Percentiles rank a stretch among this genome's conserved stretches.
These are phyloP conservation scores for Chionomys nivalis DNA, from an alignment of 2,113 vertebrate genomes.

Conservation along the genomic window DNA sequence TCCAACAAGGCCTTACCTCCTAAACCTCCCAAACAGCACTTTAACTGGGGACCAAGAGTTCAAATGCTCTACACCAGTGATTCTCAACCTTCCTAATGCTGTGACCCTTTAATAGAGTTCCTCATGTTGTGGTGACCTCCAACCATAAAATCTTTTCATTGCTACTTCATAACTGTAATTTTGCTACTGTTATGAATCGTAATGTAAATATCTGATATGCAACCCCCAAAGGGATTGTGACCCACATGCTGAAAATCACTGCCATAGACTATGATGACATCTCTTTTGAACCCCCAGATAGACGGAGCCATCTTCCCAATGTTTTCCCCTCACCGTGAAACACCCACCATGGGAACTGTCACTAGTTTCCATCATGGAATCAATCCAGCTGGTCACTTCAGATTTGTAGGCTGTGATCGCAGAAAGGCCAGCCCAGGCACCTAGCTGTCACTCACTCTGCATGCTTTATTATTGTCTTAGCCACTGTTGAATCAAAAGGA, in stretches of 20 bases:
- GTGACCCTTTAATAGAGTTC: not conserved
- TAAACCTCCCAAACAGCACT: not conserved
- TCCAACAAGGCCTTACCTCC: not conserved
- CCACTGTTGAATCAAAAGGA: not conserved
- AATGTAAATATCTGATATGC: not conserved
- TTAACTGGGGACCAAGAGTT: not conserved
- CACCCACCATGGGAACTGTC: not conserved
- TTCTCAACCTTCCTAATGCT: not conserved
- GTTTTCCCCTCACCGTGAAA: not conserved
- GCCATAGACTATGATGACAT: not conserved
- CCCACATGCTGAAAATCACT: not conserved
- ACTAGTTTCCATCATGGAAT: not conserved
- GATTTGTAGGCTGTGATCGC: not conserved
- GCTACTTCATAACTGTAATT: not conserved
- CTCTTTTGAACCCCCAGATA: not conserved
- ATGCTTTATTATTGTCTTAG: not conserved
- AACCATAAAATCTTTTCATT: not conserved
- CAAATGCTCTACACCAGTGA: not conserved
- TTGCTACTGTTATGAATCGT: not conserved
- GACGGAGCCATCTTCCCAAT: not conserved
- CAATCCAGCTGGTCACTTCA: not conserved
- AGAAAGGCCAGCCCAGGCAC: not conserved
- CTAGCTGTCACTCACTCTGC: not conserved
- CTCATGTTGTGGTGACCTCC: not conserved
- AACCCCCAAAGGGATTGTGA: not conserved